Conservation (phyloP, 2,888 invertebrate species). For the Nebria salina region DNA sequence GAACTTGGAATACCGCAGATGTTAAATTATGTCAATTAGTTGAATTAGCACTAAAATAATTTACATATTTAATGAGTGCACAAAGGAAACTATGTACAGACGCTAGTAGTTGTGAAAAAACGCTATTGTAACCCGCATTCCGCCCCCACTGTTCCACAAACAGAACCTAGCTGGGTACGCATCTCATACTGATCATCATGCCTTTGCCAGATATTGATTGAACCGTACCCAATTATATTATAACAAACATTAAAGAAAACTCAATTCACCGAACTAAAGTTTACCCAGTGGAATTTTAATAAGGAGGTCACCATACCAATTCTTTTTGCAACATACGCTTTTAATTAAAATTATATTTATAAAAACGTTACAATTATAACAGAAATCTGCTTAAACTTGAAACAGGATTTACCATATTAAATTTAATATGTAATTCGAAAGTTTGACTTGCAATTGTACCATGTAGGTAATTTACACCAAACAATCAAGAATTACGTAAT, state of each 20-base stretch:
- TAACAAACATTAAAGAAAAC: conserved; percentile 43
- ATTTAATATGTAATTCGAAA: too few relatives aligned
- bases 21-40: conserved; percentile 25
- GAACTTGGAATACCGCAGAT: not conserved
- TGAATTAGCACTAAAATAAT: conserved; percentile 36
- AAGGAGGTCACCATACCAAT: conserved; percentile 8
- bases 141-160: not conserved
- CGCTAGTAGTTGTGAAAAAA: not conserved
- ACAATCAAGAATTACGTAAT: too few relatives aligned
- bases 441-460: too few relatives aligned
- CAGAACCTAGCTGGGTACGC: not conserved
- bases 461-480: too few relatives aligned
- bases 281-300: conserved; percentile 39
- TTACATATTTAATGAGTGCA: conserved; percentile 36
- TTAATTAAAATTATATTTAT: not conserved
- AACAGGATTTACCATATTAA: too few relatives aligned
- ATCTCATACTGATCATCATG: not conserved
- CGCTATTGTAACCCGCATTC: not conserved
- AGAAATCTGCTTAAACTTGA: too few relatives aligned
- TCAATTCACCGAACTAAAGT: conserved; percentile 27
- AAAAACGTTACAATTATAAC: too few relatives aligned
- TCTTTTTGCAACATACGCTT: not conserved
- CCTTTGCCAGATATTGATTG: conserved; percentile 28
- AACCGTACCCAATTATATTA: conserved; percentile 41
- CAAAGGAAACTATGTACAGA: not conserved